Evolutionary conservation across 1,140 invertebrate genomes (phyloP), one percentile per base, ranked within the genome.

Genomic region (Eriocheir sinensis): DNA sequence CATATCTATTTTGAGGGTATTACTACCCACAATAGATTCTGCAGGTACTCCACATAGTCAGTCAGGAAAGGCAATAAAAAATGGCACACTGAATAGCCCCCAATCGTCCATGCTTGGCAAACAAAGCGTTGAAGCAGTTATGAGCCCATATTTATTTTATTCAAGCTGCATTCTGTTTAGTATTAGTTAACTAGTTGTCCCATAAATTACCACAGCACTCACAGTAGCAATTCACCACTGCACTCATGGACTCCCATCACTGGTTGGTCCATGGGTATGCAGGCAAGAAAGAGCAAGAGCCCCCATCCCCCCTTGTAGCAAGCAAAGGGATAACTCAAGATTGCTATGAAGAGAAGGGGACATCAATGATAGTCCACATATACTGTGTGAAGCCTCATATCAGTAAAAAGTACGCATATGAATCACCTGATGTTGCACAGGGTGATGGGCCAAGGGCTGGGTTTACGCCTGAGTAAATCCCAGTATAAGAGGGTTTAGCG

Each of bases 351-450:
- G n/a, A n/a, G 60, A n/a, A 72, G 21, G n/a, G 60, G 60, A 72
- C 60, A 53, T 53, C 48, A 53, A 53, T 53, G 48, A 17, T 53
- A 72, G 21, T 72, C 60, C 60, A 72, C 60, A 72, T 72, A 72
- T n/a, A 72, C 21, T 12, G 60, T 6, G 17, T 72, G 21, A 72
- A 72, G 60, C 60, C 27, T 72, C 60, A 72, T 1, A 8, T 21
- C 60, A 72, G 60, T 72, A 27, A 72, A 72, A 72, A n/a, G 60
- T 72, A 72, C 27, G 27, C 6, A n/a, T 72, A 72, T 2, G 9
- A 72, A 72, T 72, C 60, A 72, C 60, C 60, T 72, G 60, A n/a
- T n/a, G 60, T 21, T 72, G 60, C 60, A 72, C 60, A 72, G 21
- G 60, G 60, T n/a, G 60, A 3, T n/a, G 60, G 60, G 60, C 60